Conservation (phyloP, 2,113 vertebrate species). For the Corvus moneduloides region DNA sequence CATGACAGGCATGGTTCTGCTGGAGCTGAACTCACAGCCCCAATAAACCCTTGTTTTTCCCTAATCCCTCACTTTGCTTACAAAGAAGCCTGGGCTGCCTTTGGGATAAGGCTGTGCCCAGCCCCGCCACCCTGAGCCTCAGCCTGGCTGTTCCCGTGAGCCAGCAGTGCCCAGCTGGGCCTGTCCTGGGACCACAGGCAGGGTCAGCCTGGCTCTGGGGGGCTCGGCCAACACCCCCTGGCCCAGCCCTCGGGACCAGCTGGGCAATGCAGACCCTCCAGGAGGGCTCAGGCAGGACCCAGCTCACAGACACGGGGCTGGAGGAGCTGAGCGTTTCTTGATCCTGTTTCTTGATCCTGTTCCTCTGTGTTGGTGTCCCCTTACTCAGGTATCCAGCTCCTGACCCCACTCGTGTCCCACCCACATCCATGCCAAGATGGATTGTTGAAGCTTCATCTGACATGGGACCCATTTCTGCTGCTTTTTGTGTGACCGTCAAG, state of each 20-base stretch:
- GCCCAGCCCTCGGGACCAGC: accelerated
- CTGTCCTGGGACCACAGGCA: no score
- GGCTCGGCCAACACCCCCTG: background rate
- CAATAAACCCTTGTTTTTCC: background rate
- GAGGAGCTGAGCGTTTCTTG: no score
- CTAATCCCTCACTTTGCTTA: background rate
- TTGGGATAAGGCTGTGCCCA: no score
- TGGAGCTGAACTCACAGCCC: background rate
- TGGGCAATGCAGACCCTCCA: no score
- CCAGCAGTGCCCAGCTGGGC: background rate
- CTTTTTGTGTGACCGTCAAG: accelerated
- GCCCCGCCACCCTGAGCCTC: background rate
- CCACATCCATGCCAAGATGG: accelerated
- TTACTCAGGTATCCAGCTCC: no score
- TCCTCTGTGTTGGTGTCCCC: background rate
- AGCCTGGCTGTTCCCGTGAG: accelerated
- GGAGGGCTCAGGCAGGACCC: no score
- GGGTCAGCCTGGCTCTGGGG: background rate
- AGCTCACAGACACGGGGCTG: no score
- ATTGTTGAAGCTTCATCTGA: no score
- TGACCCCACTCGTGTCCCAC: background rate
- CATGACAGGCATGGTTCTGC: background rate
- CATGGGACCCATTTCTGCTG: background rate
- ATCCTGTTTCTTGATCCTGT: no score
- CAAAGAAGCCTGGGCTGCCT: background rate